A percentile compares a stretch with the other conserved stretches of the same genome.
These are phyloP conservation scores for Hoplodrina blanda DNA, from an alignment of 2,888 invertebrate genomes.

Conservation along the genomic window DNA sequence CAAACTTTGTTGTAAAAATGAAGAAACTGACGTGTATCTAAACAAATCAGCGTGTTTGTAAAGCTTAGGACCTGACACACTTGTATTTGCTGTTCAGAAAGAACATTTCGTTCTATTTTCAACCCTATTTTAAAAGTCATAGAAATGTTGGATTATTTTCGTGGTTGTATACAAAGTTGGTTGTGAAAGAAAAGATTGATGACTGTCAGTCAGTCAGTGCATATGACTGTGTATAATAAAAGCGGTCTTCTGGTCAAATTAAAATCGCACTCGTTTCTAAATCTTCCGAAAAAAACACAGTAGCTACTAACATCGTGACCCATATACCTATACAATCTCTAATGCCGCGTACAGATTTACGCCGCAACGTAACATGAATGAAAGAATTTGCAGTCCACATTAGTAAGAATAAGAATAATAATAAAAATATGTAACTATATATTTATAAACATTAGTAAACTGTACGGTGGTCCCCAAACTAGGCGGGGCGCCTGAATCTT, in stretches of 20 bases:
- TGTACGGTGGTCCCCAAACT: no score
- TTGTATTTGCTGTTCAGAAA: constrained; percentile 27
- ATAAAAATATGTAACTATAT: no score
- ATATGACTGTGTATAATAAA: constrained; percentile 54
- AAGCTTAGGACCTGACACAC: constrained; percentile 53
- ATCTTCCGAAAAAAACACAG: constrained; percentile 6
- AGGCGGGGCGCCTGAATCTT: no score
- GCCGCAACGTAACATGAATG: no score
- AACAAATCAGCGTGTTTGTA: constrained; percentile 62
- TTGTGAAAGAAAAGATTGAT: constrained; percentile 47
- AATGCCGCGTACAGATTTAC: background rate
- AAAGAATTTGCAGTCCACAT: no score
- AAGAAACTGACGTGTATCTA: constrained; percentile 61
- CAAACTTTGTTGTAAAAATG: constrained; percentile 61
- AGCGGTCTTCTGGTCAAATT: constrained; percentile 46
- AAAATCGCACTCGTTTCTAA: constrained; percentile 20
- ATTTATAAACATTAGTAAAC: no score
- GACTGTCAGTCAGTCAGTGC: constrained; percentile 35
- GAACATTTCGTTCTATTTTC: constrained; percentile 37
- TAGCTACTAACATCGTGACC: constrained; percentile 2
- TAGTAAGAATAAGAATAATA: no score
- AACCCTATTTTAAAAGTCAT: constrained; percentile 20
- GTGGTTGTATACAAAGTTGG: constrained; percentile 13
- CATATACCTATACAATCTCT: constrained; percentile 7
- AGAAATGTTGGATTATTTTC: constrained; percentile 16